Evolutionary conservation across 2,888 invertebrate genomes (phyloP), one percentile per base, ranked within the genome.

Genomic region (Disparrhopalites patrizii): DNA sequence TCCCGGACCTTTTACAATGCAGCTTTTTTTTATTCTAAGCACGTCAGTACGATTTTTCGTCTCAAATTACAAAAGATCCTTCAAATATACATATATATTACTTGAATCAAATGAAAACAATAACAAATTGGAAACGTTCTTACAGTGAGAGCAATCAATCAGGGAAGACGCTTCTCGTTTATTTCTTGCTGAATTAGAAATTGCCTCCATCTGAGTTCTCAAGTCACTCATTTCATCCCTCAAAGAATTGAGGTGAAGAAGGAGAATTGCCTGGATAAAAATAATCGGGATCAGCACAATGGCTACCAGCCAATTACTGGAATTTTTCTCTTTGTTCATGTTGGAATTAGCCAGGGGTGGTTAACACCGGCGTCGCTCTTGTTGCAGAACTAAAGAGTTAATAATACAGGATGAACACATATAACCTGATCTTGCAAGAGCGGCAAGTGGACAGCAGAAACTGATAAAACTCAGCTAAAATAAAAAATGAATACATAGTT

Each of bases 101-200:
- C 5, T 4, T 51, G 25, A 25, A 20, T 7, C 15, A 23, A 51
- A 51, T 13, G 20, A 20, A 7, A 20, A 51, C 15, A 13, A 15
- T 27, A 15, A 52, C n/a, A 3, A 13, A 27, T n/a, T 13, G 25
- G 13, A 25, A 28, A 27, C 1, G 2, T 52, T 2, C 28, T 57
- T 43, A 57, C 57, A 57, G 18, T 57, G 57, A 2, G 57, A 57
- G n/a, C 57, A 57, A n/a, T 57, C 57, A 40, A 40, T 40, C 2
- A 36, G 23, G 15, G 40, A 27, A 25, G 40, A 27, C 1, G 25
- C 38, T 38, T 28, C 36, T 38, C 38, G 18, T 13, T 40, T 57
- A 57, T 20, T 18, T n/a, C 43, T 38, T 20, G 30, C 23, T 27
- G 43, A 56, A 20, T 3, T n/a, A 25, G n/a, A n/a, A n/a, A n/a